phyloP scores from a whole-genome alignment of 2,888 invertebrate genomes.

The Sminthurides aquaticus region DNA sequence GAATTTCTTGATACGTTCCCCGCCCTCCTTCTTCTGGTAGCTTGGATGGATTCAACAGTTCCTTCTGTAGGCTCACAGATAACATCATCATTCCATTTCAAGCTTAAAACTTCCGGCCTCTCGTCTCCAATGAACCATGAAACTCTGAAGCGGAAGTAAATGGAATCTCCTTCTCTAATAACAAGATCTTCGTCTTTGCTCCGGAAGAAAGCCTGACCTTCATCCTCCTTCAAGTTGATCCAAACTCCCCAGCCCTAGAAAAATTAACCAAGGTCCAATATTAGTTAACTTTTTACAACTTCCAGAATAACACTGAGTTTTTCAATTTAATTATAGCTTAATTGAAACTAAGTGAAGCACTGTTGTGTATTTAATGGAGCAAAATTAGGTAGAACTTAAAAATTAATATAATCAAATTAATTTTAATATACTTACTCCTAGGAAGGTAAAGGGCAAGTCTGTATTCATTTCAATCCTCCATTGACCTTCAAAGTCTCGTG shows the following conservation, averaged over 20 bases:
- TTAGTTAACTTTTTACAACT: neutral
- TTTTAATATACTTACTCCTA: slow-evolving; percentile 10
- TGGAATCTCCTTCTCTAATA: neutral
- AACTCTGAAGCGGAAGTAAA: slow-evolving; percentile 13
- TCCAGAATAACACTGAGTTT: too few species aligned
- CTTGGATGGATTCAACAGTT: neutral
- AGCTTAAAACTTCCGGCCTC: neutral
- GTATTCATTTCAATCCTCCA: slow-evolving; percentile 13
- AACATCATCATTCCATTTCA: slow-evolving; percentile 8
- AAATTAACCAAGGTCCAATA: neutral
- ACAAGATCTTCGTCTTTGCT: slow-evolving; percentile 3
- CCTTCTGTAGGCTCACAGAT: slow-evolving; percentile 1
- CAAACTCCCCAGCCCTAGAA: slow-evolving; percentile 15
- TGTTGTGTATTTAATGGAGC: too few species aligned
- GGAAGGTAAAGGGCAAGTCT: slow-evolving; percentile 16
- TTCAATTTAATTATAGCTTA: too few species aligned
- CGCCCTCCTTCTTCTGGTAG: neutral
- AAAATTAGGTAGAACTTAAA: neutral
- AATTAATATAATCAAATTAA: neutral
- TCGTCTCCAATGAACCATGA: slow-evolving; percentile 10
- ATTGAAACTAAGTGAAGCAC: too few species aligned
- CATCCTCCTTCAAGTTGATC: neutral
- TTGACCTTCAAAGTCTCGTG: slow-evolving; percentile 1
- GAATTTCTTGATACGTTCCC: too few species aligned
- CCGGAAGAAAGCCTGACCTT: slow-evolving; percentile 1